Conservation (phyloP, 2,888 invertebrate genomes). For the Calliphora vomitoria region DNA sequence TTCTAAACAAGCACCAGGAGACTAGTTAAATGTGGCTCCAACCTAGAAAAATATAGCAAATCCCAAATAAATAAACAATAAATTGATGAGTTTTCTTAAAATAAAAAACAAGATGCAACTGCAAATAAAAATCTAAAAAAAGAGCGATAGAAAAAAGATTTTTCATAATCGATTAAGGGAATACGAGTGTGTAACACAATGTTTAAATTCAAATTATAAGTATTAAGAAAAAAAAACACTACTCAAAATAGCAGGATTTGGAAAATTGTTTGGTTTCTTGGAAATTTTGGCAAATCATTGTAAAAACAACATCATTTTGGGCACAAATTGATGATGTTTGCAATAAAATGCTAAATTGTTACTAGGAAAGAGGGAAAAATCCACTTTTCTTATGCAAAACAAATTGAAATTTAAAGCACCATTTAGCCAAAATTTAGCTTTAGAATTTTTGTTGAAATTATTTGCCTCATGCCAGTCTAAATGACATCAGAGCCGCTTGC, state of each 20-base stretch:
- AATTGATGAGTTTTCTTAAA: conserved; percentile 56
- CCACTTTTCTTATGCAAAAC: conserved; percentile 54
- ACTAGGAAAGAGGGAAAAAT: background rate
- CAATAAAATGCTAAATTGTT: conserved; percentile 54
- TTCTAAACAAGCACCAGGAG: conserved; percentile 61
- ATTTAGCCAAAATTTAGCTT: conserved; percentile 37
- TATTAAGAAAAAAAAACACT: conserved; percentile 9
- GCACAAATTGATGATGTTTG: conserved; percentile 65
- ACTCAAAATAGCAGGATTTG: background rate
- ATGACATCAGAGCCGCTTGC: conserved; percentile 52
- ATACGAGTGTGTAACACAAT: conserved; percentile 19
- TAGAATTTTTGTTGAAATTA: background rate
- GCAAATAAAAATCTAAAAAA: conserved; percentile 4
- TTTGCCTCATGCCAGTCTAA: conserved; percentile 25
- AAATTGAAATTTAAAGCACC: conserved; percentile 71
- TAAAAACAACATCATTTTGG: conserved; percentile 33
- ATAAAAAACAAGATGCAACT: background rate
- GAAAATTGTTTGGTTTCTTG: background rate
- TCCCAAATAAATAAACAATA: conserved; percentile 52
- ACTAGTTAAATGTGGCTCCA: conserved; percentile 52
- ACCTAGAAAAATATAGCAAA: conserved; percentile 36
- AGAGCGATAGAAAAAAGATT: conserved; percentile 9
- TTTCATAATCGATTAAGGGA: conserved; percentile 52
- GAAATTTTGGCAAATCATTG: background rate
- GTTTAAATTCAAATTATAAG: conserved; percentile 52